phyloP scores from a whole-genome alignment of 2,797 vertebrate genomes.

The Siniperca scherzeri region DNA sequence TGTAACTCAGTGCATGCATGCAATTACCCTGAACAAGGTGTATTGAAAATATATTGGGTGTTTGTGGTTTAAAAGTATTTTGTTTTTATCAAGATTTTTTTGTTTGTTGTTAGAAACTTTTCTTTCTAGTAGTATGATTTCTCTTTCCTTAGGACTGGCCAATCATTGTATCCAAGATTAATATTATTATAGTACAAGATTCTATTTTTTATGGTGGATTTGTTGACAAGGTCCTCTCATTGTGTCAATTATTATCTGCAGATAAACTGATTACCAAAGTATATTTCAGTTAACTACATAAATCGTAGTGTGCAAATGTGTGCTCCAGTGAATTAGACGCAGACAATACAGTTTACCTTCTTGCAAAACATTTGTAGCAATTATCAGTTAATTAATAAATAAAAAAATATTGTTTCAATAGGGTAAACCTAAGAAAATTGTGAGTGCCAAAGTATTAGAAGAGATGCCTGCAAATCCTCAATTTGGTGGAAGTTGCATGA shows the following conservation, averaged over 20 bases:
- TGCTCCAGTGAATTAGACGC: slow-evolving; percentile 81
- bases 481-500: neutral
- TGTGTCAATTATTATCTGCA: slow-evolving; percentile 75
- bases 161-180: slow-evolving; percentile 78
- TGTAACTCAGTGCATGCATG: slow-evolving; percentile 90
- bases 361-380: slow-evolving; percentile 24
- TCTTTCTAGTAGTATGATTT: slow-evolving; percentile 74
- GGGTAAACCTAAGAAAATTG: neutral
- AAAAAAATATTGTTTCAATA: neutral
- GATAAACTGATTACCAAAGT: slow-evolving; percentile 84
- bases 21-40: slow-evolving; percentile 86
- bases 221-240: slow-evolving; percentile 72
- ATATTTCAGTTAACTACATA: slow-evolving; percentile 78
- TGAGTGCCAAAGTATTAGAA: slow-evolving; percentile 48
- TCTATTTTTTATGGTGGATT: slow-evolving; percentile 82
- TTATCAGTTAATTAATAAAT: neutral
- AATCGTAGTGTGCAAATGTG: slow-evolving; percentile 64
- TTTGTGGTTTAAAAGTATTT: slow-evolving; percentile 86
- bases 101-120: slow-evolving; percentile 70
- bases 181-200: slow-evolving; percentile 75
- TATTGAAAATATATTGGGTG: slow-evolving; percentile 87
- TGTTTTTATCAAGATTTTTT: slow-evolving; percentile 77
- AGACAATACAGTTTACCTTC: slow-evolving; percentile 36
- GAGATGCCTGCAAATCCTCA: neutral
- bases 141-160: slow-evolving; percentile 77